Evolutionary conservation across 1,140 invertebrate species (phyloP).

Genomic region (Drosophila elegans): DNA sequence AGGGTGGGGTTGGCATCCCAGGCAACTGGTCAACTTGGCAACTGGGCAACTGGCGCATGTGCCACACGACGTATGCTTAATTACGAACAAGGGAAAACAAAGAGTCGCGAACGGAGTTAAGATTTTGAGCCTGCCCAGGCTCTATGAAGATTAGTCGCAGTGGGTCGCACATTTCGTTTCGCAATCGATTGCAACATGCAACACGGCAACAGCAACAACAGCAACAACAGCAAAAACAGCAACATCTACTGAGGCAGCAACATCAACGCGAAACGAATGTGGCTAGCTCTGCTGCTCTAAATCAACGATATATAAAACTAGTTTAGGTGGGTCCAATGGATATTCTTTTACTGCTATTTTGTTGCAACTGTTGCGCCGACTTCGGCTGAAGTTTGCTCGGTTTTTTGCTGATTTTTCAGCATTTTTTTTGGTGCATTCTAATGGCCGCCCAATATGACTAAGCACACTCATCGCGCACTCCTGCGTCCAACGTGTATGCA

Average conservation of each 20-base stretch:
- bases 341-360: constrained; percentile 83
- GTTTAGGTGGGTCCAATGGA: constrained; percentile 84
- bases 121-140: constrained; percentile 49
- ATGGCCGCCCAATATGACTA: constrained; percentile 85
- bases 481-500: constrained; percentile 83
- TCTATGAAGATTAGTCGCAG: constrained; percentile 79
- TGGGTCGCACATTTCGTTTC: constrained; percentile 83
- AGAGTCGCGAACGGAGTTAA: constrained; percentile 49
- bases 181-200: constrained; percentile 83
- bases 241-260: constrained; percentile 35
- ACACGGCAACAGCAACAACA: constrained; percentile 54
- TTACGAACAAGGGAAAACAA: constrained; percentile 74
- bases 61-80: constrained; percentile 82
- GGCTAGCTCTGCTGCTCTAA: constrained; percentile 71
- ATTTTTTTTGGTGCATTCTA: constrained; percentile 75
- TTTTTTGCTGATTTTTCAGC: constrained; percentile 13
- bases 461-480: constrained; percentile 84
- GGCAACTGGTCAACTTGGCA: neutral
- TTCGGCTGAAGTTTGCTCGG: constrained; percentile 35
- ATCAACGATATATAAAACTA: constrained; percentile 79
- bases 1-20: constrained; percentile 65
- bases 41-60: constrained; percentile 39
- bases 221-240: constrained; percentile 34
- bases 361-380: constrained; percentile 59
- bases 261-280: constrained; percentile 76